Base-by-base conservation (phyloP, 1,140 invertebrate genomes). In the Euwallacea fornicatus region DNA sequence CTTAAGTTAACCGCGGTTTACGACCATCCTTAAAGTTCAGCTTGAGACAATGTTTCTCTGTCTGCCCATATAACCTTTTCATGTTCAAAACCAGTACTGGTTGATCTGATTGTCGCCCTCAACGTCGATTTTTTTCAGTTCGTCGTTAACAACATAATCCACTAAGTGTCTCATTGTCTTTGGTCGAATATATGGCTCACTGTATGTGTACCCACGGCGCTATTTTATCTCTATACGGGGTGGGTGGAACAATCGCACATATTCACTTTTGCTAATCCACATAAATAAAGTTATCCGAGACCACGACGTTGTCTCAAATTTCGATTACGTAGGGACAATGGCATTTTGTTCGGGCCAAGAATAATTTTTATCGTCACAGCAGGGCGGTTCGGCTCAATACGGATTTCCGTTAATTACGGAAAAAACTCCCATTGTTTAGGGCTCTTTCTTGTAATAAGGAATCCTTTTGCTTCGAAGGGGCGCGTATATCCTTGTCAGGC, bases 331-430 rank as follows among this genome's bases (percentile, higher is more conserved):
- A 46, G 42, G 59, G 54, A 15, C 16, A 56, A 9, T 56, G 8
- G n/a, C 54, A 15, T 56, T 56, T 9, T 15, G 11, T 11, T 50
- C 46, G 46, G 46, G 46, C 46, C 13, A 50, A 50, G 46, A 50
- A 50, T 13, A 50, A 50, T 50, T 50, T 56, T n/a, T 56, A 56
- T 56, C 11, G 54, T 9, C 54, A 56, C 54, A 10, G 11, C 54
- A 9, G 54, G 54, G 54, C 11, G 46, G 46, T 59, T 59, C 46
- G 44, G 62, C 41, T 46, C 64, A 47, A 66, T 59, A 50, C 56
- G 66, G 60, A 68, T 69, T 69, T 62, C 68, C 68, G 68, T 69
- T 69, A 69, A 69, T 69, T 69, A 69, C 68, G 68, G 59, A 69
- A 69, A 56, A 73, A 69, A 69, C 68, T 63, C 63, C 50, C 68